phyloP scores from a whole-genome alignment of 2,113 vertebrate species.

The Tylochromis polylepis region DNA sequence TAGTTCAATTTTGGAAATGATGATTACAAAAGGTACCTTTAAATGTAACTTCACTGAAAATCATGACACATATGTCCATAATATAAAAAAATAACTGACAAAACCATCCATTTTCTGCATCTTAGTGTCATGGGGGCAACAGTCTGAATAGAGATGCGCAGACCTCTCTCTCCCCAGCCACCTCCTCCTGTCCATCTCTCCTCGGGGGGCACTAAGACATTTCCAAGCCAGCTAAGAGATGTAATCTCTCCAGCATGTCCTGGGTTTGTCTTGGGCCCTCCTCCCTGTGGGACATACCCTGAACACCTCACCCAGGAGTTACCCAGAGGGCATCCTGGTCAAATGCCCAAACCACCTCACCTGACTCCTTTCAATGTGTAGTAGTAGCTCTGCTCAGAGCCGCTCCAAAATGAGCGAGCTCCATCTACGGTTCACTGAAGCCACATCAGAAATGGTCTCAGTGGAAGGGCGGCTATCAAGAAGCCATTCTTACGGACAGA shows the following conservation, averaged over 20 bases:
- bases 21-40: neutral
- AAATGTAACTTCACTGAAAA: neutral
- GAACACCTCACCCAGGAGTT: neutral
- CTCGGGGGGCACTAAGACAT: neutral
- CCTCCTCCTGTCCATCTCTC: neutral
- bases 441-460: neutral
- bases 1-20: neutral
- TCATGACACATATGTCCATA: neutral
- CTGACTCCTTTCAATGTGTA: neutral
- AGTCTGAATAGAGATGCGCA: neutral
- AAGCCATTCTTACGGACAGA: neutral
- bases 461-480: neutral
- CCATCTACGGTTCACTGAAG: neutral
- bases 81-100: neutral
- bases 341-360: neutral
- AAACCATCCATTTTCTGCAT: neutral
- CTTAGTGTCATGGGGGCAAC: neutral
- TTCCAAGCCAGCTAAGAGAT: neutral
- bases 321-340: neutral
- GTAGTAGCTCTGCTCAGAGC: neutral
- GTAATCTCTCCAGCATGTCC: neutral
- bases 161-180: neutral
- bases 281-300: neutral
- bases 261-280: neutral
- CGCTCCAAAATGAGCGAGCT: neutral